Evolutionary conservation across 2,113 vertebrate genomes (phyloP).

Genomic region (Galbula dea): DNA sequence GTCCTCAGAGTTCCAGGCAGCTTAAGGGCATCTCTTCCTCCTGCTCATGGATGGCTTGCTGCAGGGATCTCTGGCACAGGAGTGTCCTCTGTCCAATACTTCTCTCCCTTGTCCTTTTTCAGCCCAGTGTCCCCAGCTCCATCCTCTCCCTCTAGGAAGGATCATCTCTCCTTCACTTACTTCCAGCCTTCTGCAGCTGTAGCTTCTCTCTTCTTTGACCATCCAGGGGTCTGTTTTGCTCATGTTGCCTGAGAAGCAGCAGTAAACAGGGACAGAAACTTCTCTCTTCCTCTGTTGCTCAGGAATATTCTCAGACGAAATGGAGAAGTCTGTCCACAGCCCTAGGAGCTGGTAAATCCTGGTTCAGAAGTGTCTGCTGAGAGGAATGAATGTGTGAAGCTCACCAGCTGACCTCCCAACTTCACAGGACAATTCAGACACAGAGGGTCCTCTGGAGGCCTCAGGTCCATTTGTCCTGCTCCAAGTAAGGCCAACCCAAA

Average conservation of each 20-base stretch:
- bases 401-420: background rate
- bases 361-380: background rate
- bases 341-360: background rate
- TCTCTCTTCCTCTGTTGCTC: background rate
- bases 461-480: background rate
- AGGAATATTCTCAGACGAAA: background rate
- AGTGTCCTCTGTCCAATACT: background rate
- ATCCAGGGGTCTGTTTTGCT: accelerated
- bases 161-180: background rate
- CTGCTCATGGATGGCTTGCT: background rate
- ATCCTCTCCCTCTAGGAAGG: background rate
- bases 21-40: no score
- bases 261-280: background rate
- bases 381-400: accelerated
- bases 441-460: background rate
- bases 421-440: accelerated
- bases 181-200: background rate
- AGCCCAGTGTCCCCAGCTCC: background rate
- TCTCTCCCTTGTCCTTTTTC: background rate
- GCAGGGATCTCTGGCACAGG: background rate
- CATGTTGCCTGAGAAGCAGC: accelerated
- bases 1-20: background rate
- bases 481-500: background rate
- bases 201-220: background rate
- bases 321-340: background rate